Conservation (phyloP, 2,888 invertebrate genomes). For the Trachelus troglodyta region DNA sequence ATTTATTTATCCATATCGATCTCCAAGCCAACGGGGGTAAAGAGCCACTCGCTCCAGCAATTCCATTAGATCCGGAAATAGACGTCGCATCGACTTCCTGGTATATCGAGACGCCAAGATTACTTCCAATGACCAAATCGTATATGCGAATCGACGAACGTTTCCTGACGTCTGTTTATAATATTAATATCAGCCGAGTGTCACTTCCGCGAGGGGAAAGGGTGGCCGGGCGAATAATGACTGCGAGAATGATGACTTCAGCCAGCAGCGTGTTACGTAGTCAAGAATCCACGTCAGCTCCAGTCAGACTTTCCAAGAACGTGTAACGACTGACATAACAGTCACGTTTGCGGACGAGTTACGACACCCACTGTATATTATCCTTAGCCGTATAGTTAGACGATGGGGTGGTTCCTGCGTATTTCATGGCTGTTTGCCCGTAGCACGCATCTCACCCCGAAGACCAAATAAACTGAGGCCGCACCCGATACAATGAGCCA, state of each 20-base stretch:
- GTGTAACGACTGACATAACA: constrained; percentile 25
- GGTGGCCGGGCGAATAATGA: not conserved
- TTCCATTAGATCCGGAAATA: no score
- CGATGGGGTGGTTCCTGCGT: constrained; percentile 14
- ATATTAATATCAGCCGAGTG: constrained; percentile 26
- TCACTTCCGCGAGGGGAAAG: constrained; percentile 35
- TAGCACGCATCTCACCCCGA: constrained; percentile 5
- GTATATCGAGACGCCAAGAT: no score
- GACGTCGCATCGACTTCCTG: no score
- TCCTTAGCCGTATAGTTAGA: constrained; percentile 18
- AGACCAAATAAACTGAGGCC: constrained; percentile 37
- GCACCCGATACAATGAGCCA: constrained; percentile 31
- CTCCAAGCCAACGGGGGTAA: no score
- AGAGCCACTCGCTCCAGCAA: no score
- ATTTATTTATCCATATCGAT: no score
- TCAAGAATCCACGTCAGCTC: constrained; percentile 15
- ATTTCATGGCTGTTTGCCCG: constrained; percentile 23
- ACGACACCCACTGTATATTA: constrained; percentile 25
- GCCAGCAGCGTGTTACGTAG: no score
- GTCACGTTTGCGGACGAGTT: constrained; percentile 24
- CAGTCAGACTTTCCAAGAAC: constrained; percentile 24
- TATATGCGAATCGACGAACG: constrained; percentile 34
- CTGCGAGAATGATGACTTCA: no score
- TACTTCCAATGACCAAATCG: no score
- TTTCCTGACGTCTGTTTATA: constrained; percentile 46